A percentile compares a stretch with the other conserved stretches of the same genome.
These are phyloP conservation scores for Damaliscus lunatus DNA, from an alignment of 2,113 vertebrate species.

Conservation along the genomic window DNA sequence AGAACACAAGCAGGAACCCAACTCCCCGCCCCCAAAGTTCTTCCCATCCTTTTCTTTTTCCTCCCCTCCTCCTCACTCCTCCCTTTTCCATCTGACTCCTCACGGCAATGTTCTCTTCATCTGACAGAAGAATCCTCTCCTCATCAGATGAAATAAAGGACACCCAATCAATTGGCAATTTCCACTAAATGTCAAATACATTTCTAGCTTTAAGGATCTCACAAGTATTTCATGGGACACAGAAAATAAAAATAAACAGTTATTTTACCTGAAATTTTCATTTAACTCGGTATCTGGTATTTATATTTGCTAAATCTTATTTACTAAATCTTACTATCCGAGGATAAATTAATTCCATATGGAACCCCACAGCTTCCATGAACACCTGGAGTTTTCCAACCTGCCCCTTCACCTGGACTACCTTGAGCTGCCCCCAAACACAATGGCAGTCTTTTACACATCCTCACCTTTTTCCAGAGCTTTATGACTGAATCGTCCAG, in stretches of 20 bases:
- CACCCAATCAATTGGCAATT: background rate
- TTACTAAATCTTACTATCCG: background rate
- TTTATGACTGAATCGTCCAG: background rate
- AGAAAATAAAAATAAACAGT: background rate
- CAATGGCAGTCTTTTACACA: background rate
- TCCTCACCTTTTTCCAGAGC: background rate
- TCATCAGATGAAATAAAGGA: background rate
- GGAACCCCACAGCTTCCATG: rapidly evolving
- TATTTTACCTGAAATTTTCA: background rate
- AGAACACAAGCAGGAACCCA: too few relatives aligned
- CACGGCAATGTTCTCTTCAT: background rate
- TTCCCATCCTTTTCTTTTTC: background rate
- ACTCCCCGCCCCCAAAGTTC: background rate
- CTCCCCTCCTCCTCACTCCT: too few relatives aligned
- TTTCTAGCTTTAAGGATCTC: background rate
- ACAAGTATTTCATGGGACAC: background rate
- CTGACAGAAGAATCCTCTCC: background rate
- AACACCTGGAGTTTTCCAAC: background rate
- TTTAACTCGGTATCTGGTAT: too few relatives aligned
- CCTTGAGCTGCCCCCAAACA: background rate
- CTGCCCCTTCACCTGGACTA: background rate
- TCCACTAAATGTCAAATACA: background rate
- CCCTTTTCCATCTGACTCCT: too few relatives aligned
- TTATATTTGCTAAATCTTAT: background rate
- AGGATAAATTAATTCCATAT: too few relatives aligned